A percentile compares a stretch with the other conserved stretches of the same genome.
Conservation (phyloP, 1,140 invertebrate genomes). For the Pseudomyrmex cubaensis region DNA sequence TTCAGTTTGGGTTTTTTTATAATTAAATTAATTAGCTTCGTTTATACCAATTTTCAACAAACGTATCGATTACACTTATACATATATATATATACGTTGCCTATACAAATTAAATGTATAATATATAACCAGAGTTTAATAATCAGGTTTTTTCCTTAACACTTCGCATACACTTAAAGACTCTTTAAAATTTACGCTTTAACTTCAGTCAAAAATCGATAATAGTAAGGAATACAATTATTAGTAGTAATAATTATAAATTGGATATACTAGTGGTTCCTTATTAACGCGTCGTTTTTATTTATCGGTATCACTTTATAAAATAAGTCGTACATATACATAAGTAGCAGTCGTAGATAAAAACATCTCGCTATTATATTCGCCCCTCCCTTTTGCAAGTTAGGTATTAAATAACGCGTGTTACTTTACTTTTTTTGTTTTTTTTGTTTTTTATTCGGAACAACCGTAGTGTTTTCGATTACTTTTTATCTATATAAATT, state of each 20-base stretch:
- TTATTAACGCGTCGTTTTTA: conserved; percentile 58
- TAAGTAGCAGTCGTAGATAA: conserved; percentile 66
- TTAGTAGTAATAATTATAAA: conserved; percentile 72
- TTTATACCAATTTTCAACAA: conserved; percentile 74
- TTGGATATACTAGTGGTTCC: conserved; percentile 70
- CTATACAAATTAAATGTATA: conserved; percentile 67
- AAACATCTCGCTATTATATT: conserved; percentile 33
- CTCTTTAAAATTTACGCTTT: conserved; percentile 72
- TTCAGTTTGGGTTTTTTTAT: too few relatives aligned
- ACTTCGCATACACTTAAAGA: conserved; percentile 66
- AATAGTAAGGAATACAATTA: conserved; percentile 72
- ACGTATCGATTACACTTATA: conserved; percentile 65
- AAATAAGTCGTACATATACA: conserved; percentile 62
- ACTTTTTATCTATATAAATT: conserved; percentile 53
- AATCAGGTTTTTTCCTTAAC: conserved; percentile 45
- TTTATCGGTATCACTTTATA: conserved; percentile 69
- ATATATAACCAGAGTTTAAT: conserved; percentile 7
- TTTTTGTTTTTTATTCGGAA: conserved; percentile 69
- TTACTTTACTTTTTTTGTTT: too few relatives aligned
- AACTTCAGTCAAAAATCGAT: conserved; percentile 72
- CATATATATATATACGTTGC: conserved; percentile 50
- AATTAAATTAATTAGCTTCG: conserved; percentile 77
- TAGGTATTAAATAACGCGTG: conserved; percentile 71
- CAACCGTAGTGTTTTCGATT: conserved; percentile 67
- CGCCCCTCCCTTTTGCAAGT: conserved; percentile 45